These are phyloP conservation scores for Dascillus cervinus DNA, from an alignment of 2,888 invertebrate genomes.

Conservation along the genomic window DNA sequence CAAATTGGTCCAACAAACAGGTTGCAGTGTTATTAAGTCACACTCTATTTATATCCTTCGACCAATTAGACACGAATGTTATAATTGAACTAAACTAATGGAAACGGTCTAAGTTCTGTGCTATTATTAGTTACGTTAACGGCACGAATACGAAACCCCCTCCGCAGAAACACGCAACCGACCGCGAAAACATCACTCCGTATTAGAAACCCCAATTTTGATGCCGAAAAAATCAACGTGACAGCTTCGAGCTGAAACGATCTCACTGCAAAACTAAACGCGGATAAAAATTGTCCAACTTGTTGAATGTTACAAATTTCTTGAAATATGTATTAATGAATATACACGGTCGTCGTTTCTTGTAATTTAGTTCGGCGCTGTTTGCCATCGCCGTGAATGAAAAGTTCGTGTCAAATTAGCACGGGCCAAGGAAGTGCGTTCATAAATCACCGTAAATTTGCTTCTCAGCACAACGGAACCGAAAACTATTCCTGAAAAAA, in stretches of 20 bases:
- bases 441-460: constrained; percentile 11
- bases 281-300: constrained; percentile 6
- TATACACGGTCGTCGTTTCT: too few relatives aligned
- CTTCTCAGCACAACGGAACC: too few relatives aligned
- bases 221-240: too few relatives aligned
- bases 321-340: too few relatives aligned
- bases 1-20: too few relatives aligned
- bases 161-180: neutral
- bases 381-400: constrained; percentile 13
- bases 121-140: neutral
- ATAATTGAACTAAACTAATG: constrained; percentile 9
- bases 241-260: too few relatives aligned
- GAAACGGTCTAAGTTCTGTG: constrained; percentile 6
- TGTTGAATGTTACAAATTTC: constrained; percentile 8
- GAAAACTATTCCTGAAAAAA: too few relatives aligned
- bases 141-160: neutral
- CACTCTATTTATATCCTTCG: constrained; percentile 8
- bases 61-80: constrained; percentile 11
- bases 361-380: too few relatives aligned
- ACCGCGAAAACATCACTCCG: neutral
- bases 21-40: constrained; percentile 9
- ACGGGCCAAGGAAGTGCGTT: constrained; percentile 6
- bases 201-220: neutral
- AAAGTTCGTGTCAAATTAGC: constrained; percentile 11
- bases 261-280: too few relatives aligned